Evolutionary conservation across 2,888 invertebrate genomes (phyloP).

Genomic region (Mimumesa dahlbomi): DNA sequence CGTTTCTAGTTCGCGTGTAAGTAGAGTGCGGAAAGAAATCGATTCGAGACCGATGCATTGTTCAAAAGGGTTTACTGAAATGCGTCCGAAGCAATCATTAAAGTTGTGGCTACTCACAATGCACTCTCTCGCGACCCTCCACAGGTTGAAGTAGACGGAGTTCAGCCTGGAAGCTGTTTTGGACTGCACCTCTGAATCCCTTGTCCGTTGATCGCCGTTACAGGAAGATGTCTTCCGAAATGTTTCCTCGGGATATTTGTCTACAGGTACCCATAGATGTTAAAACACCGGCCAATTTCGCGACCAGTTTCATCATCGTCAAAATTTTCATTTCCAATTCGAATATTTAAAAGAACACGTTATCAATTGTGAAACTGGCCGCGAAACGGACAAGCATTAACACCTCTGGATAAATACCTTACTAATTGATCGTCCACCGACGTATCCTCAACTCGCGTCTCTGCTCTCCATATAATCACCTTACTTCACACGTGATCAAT

Average conservation of each 20-base stretch:
- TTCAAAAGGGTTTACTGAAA: too few species aligned
- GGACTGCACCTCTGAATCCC: slow-evolving; percentile 20
- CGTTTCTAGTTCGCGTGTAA: too few species aligned
- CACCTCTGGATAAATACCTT: neutral
- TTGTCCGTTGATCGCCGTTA: neutral
- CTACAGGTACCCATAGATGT: too few species aligned
- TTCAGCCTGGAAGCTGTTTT: slow-evolving; percentile 68
- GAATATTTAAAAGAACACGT: too few species aligned
- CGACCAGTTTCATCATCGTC: too few species aligned
- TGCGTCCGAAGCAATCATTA: too few species aligned
- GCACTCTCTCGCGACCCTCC: slow-evolving; percentile 81
- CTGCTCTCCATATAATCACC: neutral
- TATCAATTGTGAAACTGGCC: too few species aligned
- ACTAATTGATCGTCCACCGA: neutral
- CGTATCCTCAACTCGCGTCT: neutral
- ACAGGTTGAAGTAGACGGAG: slow-evolving; percentile 79
- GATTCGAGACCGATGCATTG: too few species aligned
- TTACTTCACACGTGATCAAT: neutral
- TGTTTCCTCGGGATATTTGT: too few species aligned
- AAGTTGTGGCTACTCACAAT: slow-evolving; percentile 81
- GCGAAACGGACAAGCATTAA: neutral
- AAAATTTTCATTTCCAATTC: too few species aligned
- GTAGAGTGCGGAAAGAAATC: too few species aligned
- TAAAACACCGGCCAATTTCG: too few species aligned
- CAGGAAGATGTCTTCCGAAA: neutral